phyloP scores from a whole-genome alignment of 2,113 vertebrate species.

The Seriola quinqueradiata region DNA sequence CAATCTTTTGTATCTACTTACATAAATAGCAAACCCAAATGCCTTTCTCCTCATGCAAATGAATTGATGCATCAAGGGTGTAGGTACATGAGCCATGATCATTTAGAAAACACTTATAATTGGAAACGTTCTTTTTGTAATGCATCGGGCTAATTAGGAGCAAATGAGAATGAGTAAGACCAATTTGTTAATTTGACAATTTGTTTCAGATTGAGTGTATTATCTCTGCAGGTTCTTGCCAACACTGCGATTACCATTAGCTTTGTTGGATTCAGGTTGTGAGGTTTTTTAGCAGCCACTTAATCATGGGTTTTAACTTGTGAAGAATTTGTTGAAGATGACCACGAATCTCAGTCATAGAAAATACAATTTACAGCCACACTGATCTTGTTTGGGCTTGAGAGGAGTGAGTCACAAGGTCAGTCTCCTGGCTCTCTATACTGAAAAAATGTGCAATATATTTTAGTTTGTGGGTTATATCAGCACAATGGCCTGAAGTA shows the following conservation, averaged over 20 bases:
- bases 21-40: conserved; percentile 25
- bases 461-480: conserved; percentile 53
- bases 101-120: conserved; percentile 46
- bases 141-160: conserved; percentile 45
- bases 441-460: conserved; percentile 26
- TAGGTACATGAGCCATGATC: conserved; percentile 39
- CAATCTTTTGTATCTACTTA: conserved; percentile 13
- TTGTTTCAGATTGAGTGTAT: conserved; percentile 27
- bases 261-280: background rate
- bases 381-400: conserved; percentile 48
- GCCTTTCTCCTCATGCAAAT: conserved; percentile 31
- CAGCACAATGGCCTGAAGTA: conserved; percentile 40
- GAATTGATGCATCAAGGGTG: conserved; percentile 31
- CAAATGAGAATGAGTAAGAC: conserved; percentile 39
- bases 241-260: conserved; percentile 25
- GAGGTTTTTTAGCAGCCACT: background rate
- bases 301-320: conserved; percentile 4
- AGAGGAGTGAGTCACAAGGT: conserved; percentile 46
- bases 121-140: conserved; percentile 20
- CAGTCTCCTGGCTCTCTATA: conserved; percentile 23
- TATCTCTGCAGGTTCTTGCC: conserved; percentile 31
- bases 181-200: conserved; percentile 50
- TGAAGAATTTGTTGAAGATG: conserved; percentile 25
- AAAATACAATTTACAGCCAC: conserved; percentile 47
- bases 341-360: conserved; percentile 28